Base-by-base conservation (phyloP, 1,140 invertebrate species). In the Harpegnathos saltator region DNA sequence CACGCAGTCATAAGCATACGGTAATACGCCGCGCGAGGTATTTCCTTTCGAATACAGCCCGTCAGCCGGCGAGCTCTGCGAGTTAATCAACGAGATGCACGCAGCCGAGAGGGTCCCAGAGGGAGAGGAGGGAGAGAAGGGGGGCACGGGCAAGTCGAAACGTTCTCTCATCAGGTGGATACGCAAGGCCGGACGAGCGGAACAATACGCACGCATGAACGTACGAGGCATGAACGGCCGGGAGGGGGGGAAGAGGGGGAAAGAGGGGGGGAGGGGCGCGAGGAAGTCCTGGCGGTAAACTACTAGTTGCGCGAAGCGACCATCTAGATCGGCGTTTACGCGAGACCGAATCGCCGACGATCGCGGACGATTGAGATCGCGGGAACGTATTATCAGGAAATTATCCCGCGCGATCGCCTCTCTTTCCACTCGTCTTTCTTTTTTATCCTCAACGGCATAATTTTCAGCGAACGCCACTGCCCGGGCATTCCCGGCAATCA, bases 1-100 rank as follows among this genome's bases (percentile, higher is more conserved):
- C 87, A 89, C 59, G 86, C 80, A 69, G 78, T 66, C 50, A 52
- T 48, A 48, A 50, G 72, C 54, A 26, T 44, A 19, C 56, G 68
- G 44, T 71, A 71, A 80, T 78, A 44, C 63, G 84, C 33, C 66
- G 58, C 54, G 63, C 75, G 75, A 89, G 84, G 75, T 89, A 89
- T 89, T 80, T 89, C 89, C 89, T 88, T 90, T 86, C 74, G 82
- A 74, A 74, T 71, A 38, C 54, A 52, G 61, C 63, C 84, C 62
- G 68, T 73, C 88, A 63, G 69, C 71, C 88, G 61, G 69, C 71
- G 80, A 83, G 66, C 86, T 82, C 62, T 68, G 81, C 85, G 81
- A 87, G 89, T 90, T 90, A 90, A 90, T 90, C 89, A 90, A 90
- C 89, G 89, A 87, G 89, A 88, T 85, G 85, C 87, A 90, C 90